phyloP scores from a whole-genome alignment of 2,888 invertebrate species.

The Crocallis elinguaria region DNA sequence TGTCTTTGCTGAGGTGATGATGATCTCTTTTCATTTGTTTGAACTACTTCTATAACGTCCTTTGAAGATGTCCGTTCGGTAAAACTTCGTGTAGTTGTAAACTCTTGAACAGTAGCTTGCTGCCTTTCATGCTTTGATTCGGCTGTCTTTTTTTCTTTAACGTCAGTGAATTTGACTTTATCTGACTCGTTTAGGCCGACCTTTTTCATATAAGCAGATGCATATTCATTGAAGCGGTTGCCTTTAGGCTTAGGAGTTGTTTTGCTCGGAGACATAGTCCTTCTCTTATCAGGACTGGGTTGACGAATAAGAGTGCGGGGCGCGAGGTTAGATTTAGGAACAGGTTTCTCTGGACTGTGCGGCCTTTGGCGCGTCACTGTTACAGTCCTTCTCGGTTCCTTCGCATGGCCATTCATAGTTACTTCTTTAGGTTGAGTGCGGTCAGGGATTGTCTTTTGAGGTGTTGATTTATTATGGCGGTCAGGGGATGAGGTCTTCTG shows the following conservation, averaged over 20 bases:
- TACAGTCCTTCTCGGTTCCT: conserved; percentile 48
- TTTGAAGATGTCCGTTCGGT: conserved; percentile 64
- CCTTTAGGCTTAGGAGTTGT: conserved; percentile 62
- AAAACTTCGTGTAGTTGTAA: conserved; percentile 49
- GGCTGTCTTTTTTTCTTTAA: conserved; percentile 51
- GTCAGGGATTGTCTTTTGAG: conserved; percentile 44
- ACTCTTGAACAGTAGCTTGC: conserved; percentile 51
- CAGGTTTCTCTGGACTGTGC: conserved; percentile 64
- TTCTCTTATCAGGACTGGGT: conserved; percentile 72
- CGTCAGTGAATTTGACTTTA: conserved; percentile 58
- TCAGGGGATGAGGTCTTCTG: conserved; percentile 59
- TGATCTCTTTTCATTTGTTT: conserved; percentile 66
- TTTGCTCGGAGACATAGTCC: conserved; percentile 70
- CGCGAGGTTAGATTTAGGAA: conserved; percentile 46
- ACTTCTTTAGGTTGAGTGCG: conserved; percentile 45
- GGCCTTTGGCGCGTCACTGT: conserved; percentile 50
- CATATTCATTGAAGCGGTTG: conserved; percentile 76
- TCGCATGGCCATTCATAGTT: conserved; percentile 58
- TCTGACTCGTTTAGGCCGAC: conserved; percentile 69
- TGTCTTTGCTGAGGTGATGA: conserved; percentile 61
- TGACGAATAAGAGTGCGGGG: conserved; percentile 61
- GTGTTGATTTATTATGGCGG: conserved; percentile 45
- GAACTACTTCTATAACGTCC: conserved; percentile 60
- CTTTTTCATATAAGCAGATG: conserved; percentile 80
- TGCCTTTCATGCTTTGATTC: conserved; percentile 50